A percentile compares a stretch with the other conserved stretches of the same genome.
These are phyloP conservation scores for Hydrochoerus hydrochaeris DNA, from an alignment of 2,113 vertebrate genomes.

Conservation along the genomic window DNA sequence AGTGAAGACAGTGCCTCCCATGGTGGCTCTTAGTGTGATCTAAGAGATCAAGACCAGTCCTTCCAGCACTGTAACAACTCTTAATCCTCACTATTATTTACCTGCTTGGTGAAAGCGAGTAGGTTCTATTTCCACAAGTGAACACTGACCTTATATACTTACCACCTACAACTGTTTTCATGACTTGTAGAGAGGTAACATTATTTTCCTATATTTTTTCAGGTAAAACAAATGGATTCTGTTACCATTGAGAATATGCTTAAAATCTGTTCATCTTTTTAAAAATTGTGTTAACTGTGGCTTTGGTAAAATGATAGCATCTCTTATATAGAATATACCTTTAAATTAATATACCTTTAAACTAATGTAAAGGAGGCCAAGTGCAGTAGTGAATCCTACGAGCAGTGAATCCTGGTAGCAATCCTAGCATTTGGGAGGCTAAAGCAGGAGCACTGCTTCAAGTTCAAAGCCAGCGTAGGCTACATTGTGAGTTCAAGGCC, in stretches of 20 bases:
- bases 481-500: not conserved
- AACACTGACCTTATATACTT: not conserved
- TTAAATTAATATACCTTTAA: conserved; percentile 19
- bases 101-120: not conserved
- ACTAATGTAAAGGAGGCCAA: not conserved
- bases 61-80: not conserved
- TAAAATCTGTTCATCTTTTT: not conserved
- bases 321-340: not conserved
- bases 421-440: not conserved
- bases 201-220: not conserved
- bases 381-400: not conserved
- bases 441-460: not conserved
- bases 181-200: not conserved
- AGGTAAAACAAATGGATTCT: conserved; percentile 8
- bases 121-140: not conserved
- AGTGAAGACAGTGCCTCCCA: not conserved
- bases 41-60: not conserved
- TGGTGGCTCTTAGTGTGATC: not conserved
- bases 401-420: not conserved
- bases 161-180: not conserved
- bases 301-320: not conserved
- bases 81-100: not conserved
- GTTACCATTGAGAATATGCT: not conserved
- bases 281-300: not conserved
- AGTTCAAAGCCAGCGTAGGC: not conserved